Evolutionary conservation across 2,888 invertebrate genomes (phyloP).

Genomic region (Leptothorax acervorum): DNA sequence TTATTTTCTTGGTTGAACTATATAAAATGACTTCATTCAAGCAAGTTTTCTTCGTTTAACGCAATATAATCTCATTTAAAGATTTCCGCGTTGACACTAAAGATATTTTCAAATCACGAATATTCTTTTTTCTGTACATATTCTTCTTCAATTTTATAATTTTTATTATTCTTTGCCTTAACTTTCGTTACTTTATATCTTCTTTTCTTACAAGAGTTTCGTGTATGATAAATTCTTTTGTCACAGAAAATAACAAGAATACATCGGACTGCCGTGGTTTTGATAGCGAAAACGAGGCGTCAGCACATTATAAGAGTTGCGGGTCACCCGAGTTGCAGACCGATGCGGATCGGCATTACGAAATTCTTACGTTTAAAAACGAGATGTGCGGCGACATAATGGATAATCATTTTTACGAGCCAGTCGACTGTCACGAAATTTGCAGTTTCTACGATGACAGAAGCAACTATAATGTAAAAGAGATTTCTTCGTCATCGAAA

Average conservation of each 20-base stretch:
- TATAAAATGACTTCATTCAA: too few relatives aligned
- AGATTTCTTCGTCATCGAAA: neutral
- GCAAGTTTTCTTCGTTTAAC: too few relatives aligned
- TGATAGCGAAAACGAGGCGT: slow-evolving; percentile 8
- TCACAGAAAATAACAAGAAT: neutral
- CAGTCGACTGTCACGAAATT: slow-evolving; percentile 12
- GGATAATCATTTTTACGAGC: slow-evolving; percentile 30
- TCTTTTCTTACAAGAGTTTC: neutral
- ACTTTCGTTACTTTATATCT: neutral
- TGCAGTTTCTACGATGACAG: neutral
- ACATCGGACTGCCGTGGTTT: neutral
- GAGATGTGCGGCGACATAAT: slow-evolving; percentile 8
- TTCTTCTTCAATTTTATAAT: neutral
- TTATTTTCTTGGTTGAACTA: too few relatives aligned
- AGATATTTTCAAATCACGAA: too few relatives aligned
- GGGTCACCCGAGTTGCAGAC: slow-evolving; percentile 19
- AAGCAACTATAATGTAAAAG: neutral
- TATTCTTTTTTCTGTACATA: too few relatives aligned
- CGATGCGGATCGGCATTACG: slow-evolving; percentile 39
- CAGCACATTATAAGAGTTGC: slow-evolving; percentile 31
- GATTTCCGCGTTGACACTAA: too few relatives aligned
- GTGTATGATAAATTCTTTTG: neutral
- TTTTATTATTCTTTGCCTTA: neutral
- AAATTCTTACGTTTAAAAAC: slow-evolving; percentile 39
- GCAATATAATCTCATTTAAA: too few relatives aligned